A percentile compares a stretch with the other conserved stretches of the same genome.
These are phyloP conservation scores for Andrena marginata DNA, from an alignment of 2,888 invertebrate genomes.

Conservation along the genomic window DNA sequence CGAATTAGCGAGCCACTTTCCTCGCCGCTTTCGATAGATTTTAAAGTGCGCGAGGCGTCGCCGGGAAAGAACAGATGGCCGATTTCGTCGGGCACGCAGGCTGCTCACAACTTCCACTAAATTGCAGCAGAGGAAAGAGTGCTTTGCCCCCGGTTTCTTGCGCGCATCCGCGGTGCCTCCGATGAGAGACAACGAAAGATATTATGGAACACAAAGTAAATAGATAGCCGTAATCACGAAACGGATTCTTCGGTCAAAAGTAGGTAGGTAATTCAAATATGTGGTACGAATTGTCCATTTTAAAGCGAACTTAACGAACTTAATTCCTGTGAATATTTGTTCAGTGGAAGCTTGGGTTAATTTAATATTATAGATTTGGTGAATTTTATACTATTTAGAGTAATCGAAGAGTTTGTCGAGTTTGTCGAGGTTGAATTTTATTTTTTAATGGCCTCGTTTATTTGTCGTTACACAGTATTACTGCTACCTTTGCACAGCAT, in stretches of 20 bases:
- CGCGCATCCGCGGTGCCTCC: slow-evolving; percentile 5
- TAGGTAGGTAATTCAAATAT: background rate
- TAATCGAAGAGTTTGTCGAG: no score
- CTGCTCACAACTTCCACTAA: slow-evolving; percentile 60
- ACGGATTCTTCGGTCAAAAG: background rate
- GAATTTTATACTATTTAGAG: no score
- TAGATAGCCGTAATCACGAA: background rate
- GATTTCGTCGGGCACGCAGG: slow-evolving; percentile 55
- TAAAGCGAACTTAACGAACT: no score
- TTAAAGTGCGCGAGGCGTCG: slow-evolving; percentile 66
- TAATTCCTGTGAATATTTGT: no score
- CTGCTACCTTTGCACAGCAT: no score
- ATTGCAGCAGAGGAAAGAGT: slow-evolving; percentile 46
- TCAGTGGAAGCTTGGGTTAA: no score
- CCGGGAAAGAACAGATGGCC: slow-evolving; percentile 57
- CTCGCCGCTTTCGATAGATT: slow-evolving; percentile 65
- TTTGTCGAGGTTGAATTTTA: no score
- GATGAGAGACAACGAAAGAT: slow-evolving; percentile 13
- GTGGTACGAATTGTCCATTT: background rate
- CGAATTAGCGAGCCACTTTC: slow-evolving; percentile 64
- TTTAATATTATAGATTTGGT: no score
- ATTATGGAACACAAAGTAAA: background rate
- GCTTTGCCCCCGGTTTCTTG: slow-evolving; percentile 47
- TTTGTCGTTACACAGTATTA: no score
- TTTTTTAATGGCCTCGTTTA: no score